Percentiles rank a stretch among this genome's conserved stretches.
These are phyloP conservation scores for Morus bassanus DNA, from an alignment of 2,797 vertebrate genomes.

Conservation along the genomic window DNA sequence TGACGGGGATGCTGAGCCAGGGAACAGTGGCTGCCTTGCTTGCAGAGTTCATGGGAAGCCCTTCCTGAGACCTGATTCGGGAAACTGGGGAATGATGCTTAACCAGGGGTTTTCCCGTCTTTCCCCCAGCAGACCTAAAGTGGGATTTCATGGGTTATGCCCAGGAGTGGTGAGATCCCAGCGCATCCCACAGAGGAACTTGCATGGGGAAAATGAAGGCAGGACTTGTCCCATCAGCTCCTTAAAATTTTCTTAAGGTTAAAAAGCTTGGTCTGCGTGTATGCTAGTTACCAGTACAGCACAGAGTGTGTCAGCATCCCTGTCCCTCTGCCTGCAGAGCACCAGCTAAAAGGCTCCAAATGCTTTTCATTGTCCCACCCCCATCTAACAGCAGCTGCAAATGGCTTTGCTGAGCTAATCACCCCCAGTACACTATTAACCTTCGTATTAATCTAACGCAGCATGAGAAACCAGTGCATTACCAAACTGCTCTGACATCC, in stretches of 20 bases:
- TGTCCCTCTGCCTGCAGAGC: background rate
- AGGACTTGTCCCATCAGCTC: background rate
- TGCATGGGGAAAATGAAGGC: rapidly evolving
- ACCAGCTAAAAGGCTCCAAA: background rate
- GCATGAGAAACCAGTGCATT: background rate
- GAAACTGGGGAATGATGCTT: background rate
- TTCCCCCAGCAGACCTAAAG: too few species aligned
- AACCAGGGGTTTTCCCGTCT: rapidly evolving
- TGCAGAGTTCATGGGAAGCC: background rate
- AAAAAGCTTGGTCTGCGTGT: background rate
- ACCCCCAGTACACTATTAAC: background rate
- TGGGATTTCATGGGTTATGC: rapidly evolving
- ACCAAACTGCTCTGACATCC: background rate
- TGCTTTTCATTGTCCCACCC: background rate
- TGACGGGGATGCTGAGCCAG: background rate
- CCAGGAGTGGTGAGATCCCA: background rate
- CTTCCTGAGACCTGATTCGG: background rate
- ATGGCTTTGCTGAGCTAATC: background rate
- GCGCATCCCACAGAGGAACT: background rate
- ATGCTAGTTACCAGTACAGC: background rate
- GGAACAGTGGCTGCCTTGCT: rapidly evolving
- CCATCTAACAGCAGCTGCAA: background rate
- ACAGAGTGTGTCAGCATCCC: rapidly evolving
- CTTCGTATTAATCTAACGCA: background rate
- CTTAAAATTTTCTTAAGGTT: background rate